Base-by-base conservation (phyloP, 2,113 vertebrate genomes). In the Hepsetus odoe region DNA sequence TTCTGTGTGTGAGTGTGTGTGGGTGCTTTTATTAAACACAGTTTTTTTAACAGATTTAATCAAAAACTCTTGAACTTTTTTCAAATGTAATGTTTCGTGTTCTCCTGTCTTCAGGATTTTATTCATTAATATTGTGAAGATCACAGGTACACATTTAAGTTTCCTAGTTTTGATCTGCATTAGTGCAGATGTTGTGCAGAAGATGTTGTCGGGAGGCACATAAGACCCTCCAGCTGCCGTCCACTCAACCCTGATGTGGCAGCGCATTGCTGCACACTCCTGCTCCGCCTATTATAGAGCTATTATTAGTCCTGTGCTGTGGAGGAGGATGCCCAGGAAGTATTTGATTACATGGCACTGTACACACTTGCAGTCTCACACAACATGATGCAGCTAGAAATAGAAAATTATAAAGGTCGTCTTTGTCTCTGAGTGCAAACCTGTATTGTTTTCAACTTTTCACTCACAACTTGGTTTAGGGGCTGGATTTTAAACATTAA, bases 281-380 rank as follows among this genome's bases (percentile, higher is more conserved):
- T 35, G 72, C 30, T 33, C 46, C 74, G 74, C 68, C 74, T 74
- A 69, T 82, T 78, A 81, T 38, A 40, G 69, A 32, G 64, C 78
- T 80, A 80, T 80, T 74, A 77, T 77, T 77, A 77, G 78, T 64
- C 53, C 55, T 5, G 26, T 35, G 46, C 67, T 51, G 69, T 62
- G 66, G 53, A 70, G 65, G 74, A 62, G 26, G 68, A 38, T 80
- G 72, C 73, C 35, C 33, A 51, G 68, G 42, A 68, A 65, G 55
- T 62, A 73, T 77, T 51, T 33, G 51, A 42, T 68, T 55, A 38
- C 66, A 61, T 49, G 40, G 28, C 32, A 32, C 18, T 73, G 55
- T 58, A 69, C 40, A 79, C 65, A 75, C 13, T 38, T 8, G 24
- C 46, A 53, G 42, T 53, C 56, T 76, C 14, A 42, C 64, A 42